Conservation (phyloP, 2,797 vertebrate species). For the Helarctos malayanus region DNA sequence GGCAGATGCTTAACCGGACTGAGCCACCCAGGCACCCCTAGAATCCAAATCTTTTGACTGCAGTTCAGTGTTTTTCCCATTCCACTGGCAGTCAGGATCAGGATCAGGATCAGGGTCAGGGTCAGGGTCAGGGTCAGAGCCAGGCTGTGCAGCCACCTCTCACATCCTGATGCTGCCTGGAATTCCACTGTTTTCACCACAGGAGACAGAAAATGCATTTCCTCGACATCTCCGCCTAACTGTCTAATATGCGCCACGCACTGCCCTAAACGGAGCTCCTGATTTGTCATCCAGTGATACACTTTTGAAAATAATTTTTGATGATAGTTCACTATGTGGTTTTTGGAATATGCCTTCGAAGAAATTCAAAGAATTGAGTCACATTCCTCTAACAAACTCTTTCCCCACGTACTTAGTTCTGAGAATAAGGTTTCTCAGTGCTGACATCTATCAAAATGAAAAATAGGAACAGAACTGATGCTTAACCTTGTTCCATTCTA, state of each 20-base stretch:
- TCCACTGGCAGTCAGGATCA: background rate
- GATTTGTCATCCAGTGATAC: background rate
- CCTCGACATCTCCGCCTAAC: background rate
- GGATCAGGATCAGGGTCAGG: background rate
- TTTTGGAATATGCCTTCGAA: conserved; percentile 21
- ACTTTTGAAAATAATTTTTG: conserved; percentile 32
- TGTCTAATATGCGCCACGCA: background rate
- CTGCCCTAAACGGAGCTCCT: background rate
- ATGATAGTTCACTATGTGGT: background rate
- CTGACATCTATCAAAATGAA: conserved; percentile 28
- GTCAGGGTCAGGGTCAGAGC: background rate
- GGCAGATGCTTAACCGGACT: background rate
- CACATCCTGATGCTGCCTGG: background rate
- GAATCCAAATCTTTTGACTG: background rate
- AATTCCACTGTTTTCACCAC: background rate
- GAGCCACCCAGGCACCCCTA: background rate
- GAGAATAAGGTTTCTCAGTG: conserved; percentile 16
- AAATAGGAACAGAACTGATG: background rate
- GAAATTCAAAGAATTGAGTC: conserved; percentile 38
- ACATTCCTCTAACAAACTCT: conserved; percentile 5
- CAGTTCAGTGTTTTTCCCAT: background rate
- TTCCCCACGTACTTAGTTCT: background rate
- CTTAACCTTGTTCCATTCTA: background rate
- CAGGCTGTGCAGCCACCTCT: background rate
- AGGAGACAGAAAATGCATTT: background rate